Conservation (phyloP, 1,140 invertebrate genomes). For the Drosophila kohkoa region DNA sequence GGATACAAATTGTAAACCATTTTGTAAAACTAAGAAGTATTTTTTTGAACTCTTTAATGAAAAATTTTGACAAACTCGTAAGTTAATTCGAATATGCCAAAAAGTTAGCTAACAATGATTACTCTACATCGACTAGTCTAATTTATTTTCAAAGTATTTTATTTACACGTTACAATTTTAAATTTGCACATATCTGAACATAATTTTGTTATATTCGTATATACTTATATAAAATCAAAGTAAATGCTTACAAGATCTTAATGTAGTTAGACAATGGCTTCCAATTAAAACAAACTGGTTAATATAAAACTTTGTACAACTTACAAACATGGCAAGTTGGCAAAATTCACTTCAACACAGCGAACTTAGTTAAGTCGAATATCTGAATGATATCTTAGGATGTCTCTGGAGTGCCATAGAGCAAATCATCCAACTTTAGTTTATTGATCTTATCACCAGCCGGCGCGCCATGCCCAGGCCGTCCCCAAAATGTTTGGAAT, state of each 20-base stretch:
- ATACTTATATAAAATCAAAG: constrained; percentile 46
- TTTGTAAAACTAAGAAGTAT: no score
- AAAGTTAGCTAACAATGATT: no score
- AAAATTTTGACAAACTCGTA: no score
- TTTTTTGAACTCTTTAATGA: no score
- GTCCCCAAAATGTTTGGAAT: constrained; percentile 88
- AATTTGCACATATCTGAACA: constrained; percentile 23
- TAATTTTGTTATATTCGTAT: constrained; percentile 13
- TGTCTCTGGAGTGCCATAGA: constrained; percentile 68
- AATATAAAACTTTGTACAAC: constrained; percentile 65
- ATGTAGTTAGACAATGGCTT: not conserved
- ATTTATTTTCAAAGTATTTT: not conserved
- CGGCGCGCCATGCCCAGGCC: constrained; percentile 88
- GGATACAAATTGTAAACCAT: no score
- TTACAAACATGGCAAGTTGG: constrained; percentile 71
- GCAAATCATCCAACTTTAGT: constrained; percentile 83
- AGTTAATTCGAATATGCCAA: no score
- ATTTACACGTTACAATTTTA: constrained; percentile 12
- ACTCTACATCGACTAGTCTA: no score
- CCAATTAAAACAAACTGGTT: constrained; percentile 17
- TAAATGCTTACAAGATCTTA: constrained; percentile 40
- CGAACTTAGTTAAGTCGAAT: constrained; percentile 5
- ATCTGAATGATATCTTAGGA: constrained; percentile 29
- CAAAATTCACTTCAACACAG: constrained; percentile 52
- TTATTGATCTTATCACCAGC: constrained; percentile 70